A percentile compares a stretch with the other conserved stretches of the same genome.
phyloP scores from a whole-genome alignment of 2,888 invertebrate genomes.

The Lithosia quadra region DNA sequence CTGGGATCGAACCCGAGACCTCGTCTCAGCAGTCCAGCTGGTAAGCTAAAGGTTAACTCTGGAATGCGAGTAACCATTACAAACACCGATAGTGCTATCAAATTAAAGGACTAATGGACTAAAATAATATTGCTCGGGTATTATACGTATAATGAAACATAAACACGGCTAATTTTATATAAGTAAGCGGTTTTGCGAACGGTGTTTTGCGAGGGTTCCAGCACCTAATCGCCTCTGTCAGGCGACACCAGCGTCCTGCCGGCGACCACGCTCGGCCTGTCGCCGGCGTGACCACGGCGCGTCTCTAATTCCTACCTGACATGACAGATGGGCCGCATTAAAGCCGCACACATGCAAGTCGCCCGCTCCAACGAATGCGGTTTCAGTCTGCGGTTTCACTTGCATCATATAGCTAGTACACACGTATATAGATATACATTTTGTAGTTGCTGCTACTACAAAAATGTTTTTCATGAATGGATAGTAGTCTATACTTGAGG shows the following conservation, averaged over 20 bases:
- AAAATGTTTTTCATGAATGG: not conserved
- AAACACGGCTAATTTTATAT: not conserved
- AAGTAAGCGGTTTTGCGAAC: not conserved
- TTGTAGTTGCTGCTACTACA: not conserved
- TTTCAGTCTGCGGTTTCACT: constrained; percentile 14
- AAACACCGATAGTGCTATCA: too few species aligned
- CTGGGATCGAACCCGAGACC: too few species aligned
- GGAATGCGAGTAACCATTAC: too few species aligned
- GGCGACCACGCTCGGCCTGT: not conserved
- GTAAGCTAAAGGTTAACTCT: too few species aligned
- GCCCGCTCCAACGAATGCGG: constrained; percentile 2
- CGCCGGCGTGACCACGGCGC: constrained; percentile 13
- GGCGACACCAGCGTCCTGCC: not conserved
- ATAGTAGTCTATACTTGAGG: not conserved
- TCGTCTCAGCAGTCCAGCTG: too few species aligned
- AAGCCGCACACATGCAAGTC: constrained; percentile 8
- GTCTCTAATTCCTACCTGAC: constrained; percentile 19
- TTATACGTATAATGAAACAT: not conserved
- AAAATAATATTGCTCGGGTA: not conserved
- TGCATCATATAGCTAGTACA: not conserved
- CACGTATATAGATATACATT: too few species aligned
- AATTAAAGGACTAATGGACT: not conserved
- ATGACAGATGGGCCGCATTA: constrained; percentile 18
- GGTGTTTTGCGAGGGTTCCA: not conserved
- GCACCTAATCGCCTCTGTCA: constrained; percentile 6